Evolutionary conservation across 2,888 invertebrate species (phyloP), one percentile per base, ranked within the genome.

Genomic region (Sinodicranocentrus sp.): DNA sequence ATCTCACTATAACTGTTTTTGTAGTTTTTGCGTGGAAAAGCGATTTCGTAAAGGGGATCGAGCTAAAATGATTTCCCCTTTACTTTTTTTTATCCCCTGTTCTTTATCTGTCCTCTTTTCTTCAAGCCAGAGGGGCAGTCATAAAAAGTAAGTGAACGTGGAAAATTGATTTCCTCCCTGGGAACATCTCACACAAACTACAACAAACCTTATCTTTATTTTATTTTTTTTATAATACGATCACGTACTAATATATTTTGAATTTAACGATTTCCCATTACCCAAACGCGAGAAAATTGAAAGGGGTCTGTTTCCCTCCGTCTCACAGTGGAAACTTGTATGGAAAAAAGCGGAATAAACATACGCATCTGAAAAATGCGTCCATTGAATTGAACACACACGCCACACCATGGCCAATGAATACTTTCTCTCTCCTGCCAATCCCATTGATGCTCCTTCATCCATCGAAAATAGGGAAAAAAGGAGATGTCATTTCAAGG

Each of bases 161-260:
- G 70, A 70, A 78, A 78, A 78, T 78, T 78, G 78, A 78, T 78
- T 78, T 70, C 57, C 57, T 77, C 26, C 59, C 39, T 65, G 8
- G 0, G 25, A 8, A 68, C 17, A 25, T 44, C 21, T 54, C 43
- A 68, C 57, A 44, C 59, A 33, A 72, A 76, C 26, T 21, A 61
- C 61, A 39, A 43, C n/a, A 44, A 61, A 15, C 61, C 78, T 78
- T 78, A 78, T 78, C 78, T 78, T 70, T 23, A 63, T 39, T 65
- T 52, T 63, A 61, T 17, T 73, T 77, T 57, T 57, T 78, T 15
- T 70, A 61, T 68, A 78, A 70, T 78, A 44, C 48, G 78, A 68
- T 78, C 78, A 78, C 78, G 78, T 78, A 70, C 78, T 78, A 78
- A 78, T 78, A 78, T 67, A 78, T 78, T 78, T 78, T 78, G 70